These are phyloP conservation scores for Hemiprocne comata DNA, from an alignment of 2,113 vertebrate genomes.

Conservation along the genomic window DNA sequence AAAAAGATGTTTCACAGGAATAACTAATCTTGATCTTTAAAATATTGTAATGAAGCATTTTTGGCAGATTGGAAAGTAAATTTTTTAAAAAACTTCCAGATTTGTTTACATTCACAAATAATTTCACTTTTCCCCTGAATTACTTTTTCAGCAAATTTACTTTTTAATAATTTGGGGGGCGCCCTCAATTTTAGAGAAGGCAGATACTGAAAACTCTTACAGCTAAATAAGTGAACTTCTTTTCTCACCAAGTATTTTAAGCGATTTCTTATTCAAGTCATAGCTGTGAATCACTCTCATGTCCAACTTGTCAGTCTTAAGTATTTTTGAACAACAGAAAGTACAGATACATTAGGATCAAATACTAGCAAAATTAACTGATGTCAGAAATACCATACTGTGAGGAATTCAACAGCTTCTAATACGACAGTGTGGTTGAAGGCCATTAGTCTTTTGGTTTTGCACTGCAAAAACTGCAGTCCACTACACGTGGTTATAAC, in stretches of 20 bases:
- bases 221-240: background rate
- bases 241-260: background rate
- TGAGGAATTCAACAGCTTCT: background rate
- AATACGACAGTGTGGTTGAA: background rate
- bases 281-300: background rate
- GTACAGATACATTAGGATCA: background rate
- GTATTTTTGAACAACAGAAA: background rate
- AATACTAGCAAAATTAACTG: background rate
- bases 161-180: background rate
- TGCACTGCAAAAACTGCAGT: background rate
- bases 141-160: background rate
- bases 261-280: background rate
- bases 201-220: background rate
- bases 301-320: background rate
- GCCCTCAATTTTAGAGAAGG: background rate
- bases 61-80: background rate
- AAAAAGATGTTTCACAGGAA: background rate
- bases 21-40: background rate
- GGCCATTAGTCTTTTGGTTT: background rate
- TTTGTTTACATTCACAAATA: background rate
- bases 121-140: background rate
- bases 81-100: background rate
- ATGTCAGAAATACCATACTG: background rate
- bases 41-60: background rate
- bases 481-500: background rate